phyloP scores from a whole-genome alignment of 2,113 vertebrate species.

The Rhinopomastus cyanomelas region DNA sequence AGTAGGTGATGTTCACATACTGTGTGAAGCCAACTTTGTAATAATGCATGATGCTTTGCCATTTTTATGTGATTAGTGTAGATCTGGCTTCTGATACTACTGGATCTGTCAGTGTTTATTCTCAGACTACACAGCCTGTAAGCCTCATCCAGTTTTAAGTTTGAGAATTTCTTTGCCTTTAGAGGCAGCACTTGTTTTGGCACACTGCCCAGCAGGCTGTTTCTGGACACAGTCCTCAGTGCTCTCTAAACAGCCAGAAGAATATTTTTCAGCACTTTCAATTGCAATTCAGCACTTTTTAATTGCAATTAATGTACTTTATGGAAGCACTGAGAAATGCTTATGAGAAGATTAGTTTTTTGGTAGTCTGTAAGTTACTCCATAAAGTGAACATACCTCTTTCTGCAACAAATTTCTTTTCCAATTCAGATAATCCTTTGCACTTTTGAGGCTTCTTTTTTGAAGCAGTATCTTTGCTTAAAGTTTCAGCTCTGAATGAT shows the following conservation, averaged over 20 bases:
- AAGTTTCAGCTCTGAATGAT: neutral
- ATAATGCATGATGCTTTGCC: neutral
- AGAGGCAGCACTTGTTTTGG: neutral
- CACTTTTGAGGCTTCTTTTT: neutral
- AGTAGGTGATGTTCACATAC: neutral
- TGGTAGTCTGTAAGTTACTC: neutral
- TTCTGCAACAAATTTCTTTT: neutral
- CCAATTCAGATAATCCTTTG: neutral
- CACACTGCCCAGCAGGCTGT: neutral
- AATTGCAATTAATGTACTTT: neutral
- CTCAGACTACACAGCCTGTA: neutral
- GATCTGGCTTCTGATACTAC: neutral
- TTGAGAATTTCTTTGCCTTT: neutral
- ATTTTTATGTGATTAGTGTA: neutral
- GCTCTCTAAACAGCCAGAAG: neutral
- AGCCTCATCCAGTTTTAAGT: neutral
- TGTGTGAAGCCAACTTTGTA: neutral
- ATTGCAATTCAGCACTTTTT: too few relatives aligned
- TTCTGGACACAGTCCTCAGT: neutral
- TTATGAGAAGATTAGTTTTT: neutral
- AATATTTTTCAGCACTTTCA: neutral
- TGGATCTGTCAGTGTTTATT: neutral
- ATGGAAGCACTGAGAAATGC: neutral
- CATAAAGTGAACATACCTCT: neutral
- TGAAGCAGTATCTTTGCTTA: neutral